Percentiles rank a stretch among this genome's conserved stretches.
Evolutionary conservation across 2,888 invertebrate species (phyloP).

Genomic region (Zhuqinia jingwanae): DNA sequence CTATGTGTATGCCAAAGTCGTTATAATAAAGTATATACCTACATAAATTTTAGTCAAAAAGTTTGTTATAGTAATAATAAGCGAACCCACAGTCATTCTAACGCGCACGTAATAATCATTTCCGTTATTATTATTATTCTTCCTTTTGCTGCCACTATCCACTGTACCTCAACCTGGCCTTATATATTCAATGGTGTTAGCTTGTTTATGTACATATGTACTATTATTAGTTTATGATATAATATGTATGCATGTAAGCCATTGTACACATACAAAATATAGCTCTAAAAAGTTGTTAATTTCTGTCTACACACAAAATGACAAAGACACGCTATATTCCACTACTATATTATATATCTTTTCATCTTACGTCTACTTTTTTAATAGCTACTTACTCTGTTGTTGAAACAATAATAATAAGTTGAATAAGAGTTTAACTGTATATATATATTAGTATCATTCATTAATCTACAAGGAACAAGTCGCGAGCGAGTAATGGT

Average conservation of each 20-base stretch:
- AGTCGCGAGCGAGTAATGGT: background rate
- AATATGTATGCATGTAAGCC: background rate
- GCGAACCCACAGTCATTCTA: background rate
- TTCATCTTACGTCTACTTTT: background rate
- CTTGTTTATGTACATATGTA: background rate
- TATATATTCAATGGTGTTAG: too few relatives aligned
- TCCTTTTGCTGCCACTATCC: background rate
- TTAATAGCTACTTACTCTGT: background rate
- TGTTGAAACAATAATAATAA: background rate
- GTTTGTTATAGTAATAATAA: slow-evolving; percentile 2
- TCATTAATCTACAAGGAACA: background rate
- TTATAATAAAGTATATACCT: background rate
- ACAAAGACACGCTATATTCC: too few relatives aligned
- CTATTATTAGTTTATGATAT: background rate
- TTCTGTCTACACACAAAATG: background rate
- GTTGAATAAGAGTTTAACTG: too few relatives aligned
- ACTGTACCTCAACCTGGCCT: background rate
- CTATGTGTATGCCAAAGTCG: background rate
- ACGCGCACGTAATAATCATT: slow-evolving; percentile 7
- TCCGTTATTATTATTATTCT: background rate
- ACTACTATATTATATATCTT: background rate
- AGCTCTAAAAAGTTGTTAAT: background rate
- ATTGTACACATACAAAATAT: background rate
- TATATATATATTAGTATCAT: too few relatives aligned
- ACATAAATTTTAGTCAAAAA: too few relatives aligned